Percentiles rank a stretch among this genome's conserved stretches.
phyloP scores from a whole-genome alignment of 64 coral and sea anemone genomes.

The Dendronephthya gigantea region DNA sequence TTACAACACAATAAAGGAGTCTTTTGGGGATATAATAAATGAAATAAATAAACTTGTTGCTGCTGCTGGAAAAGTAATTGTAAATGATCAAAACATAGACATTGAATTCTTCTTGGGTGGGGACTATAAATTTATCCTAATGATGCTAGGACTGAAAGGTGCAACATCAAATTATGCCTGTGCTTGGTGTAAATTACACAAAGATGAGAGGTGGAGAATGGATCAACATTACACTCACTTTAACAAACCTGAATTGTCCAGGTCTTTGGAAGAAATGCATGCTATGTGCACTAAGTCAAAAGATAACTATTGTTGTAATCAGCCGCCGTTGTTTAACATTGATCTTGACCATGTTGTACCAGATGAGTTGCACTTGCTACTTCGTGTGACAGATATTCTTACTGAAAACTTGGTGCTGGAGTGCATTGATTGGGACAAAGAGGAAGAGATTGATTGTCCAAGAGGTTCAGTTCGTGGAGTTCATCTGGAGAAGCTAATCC shows the following conservation, averaged over 20 bases:
- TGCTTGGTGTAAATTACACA: slow-evolving; percentile 45
- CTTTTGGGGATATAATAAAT: background rate
- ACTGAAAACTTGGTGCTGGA: slow-evolving; percentile 27
- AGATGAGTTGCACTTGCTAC: slow-evolving; percentile 43
- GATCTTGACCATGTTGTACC: slow-evolving; percentile 18
- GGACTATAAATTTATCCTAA: slow-evolving; percentile 34
- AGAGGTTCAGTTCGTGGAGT: background rate
- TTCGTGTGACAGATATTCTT: slow-evolving; percentile 23
- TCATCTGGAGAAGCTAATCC: background rate
- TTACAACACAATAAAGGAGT: background rate
- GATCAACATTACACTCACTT: background rate
- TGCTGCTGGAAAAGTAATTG: background rate
- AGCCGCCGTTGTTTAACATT: slow-evolving; percentile 30
- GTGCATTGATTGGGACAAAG: slow-evolving; percentile 19
- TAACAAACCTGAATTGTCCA: background rate
- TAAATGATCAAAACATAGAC: background rate
- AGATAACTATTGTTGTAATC: background rate
- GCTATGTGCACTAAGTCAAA: background rate
- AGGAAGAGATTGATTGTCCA: slow-evolving; percentile 18
- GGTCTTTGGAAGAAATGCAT: slow-evolving; percentile 18
- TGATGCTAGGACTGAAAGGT: slow-evolving; percentile 34
- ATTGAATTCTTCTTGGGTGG: background rate
- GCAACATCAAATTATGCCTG: slow-evolving; percentile 32
- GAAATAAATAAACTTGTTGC: background rate
- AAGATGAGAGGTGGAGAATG: background rate